Evolutionary conservation across 2,113 vertebrate genomes (phyloP), one percentile per base, ranked within the genome.

Genomic region (Pipra filicauda): DNA sequence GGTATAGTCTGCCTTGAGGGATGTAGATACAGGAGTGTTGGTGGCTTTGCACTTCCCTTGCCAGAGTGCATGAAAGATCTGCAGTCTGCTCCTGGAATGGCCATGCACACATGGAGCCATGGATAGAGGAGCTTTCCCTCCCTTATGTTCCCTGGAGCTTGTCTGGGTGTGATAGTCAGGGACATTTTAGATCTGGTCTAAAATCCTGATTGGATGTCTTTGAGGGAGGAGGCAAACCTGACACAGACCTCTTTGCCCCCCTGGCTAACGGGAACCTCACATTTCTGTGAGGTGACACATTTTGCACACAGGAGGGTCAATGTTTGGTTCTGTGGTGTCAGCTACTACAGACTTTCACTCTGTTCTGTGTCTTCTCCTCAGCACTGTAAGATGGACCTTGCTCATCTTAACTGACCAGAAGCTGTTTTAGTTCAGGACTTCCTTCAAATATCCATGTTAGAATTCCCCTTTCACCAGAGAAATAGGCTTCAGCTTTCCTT

Each of bases 91-190:
- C 31, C 44, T 62, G 33, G 59, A 33, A 49, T 27, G 46, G 65
- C 28, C 55, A 22, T 1, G 1, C 27, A 15, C 49, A 16, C 1
- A 1, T 27, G 10, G n/a, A 48, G 55, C 15, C 55, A 12, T 17
- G 65, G 12, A 22, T 43, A 58, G 31, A 52, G 44, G 62, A 80
- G 39, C 39, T 64, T 24, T 69, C 6, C 15, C 22, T 79, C 31
- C 44, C 49, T 39, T 24, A 66, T 33, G 0, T 37, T 73, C 6
- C 11, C 48, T 64, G 72, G 22, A 78, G 72, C 30, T 67, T 46
- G 37, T 41, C 48, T 58, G 30, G 18, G 14, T 52, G 4, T 35
- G n/a, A 21, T 55, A 48, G 22, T 30, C 43, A 37, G 44, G 57
- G 49, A 26, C 7, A 6, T 33, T 30, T 57, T 8, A 15, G 55